These are phyloP conservation scores for Synergus laeviventris DNA, from an alignment of 2,888 invertebrate genomes.

Conservation along the genomic window DNA sequence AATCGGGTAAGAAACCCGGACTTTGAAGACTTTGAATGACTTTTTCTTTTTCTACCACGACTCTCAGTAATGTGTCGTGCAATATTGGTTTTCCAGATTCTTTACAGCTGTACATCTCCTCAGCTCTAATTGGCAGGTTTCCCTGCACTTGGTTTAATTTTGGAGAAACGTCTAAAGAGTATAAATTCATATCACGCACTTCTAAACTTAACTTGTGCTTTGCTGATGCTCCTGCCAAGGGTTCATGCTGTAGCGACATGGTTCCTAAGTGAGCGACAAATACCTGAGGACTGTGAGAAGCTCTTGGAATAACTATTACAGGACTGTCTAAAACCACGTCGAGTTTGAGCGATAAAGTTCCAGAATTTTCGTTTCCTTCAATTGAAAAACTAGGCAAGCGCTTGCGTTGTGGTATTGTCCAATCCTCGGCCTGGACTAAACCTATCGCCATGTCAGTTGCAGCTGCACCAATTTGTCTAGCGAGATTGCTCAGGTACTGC, in stretches of 20 bases:
- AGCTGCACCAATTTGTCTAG: slow-evolving; percentile 90
- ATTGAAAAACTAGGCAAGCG: slow-evolving; percentile 75
- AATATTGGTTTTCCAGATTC: slow-evolving; percentile 89
- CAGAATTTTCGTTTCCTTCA: slow-evolving; percentile 72
- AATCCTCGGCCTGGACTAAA: slow-evolving; percentile 84
- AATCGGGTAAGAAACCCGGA: slow-evolving; percentile 61
- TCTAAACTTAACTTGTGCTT: slow-evolving; percentile 78
- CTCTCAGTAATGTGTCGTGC: slow-evolving; percentile 90
- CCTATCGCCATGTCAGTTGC: slow-evolving; percentile 96
- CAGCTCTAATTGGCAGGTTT: slow-evolving; percentile 78
- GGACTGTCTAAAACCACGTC: slow-evolving; percentile 93
- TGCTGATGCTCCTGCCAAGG: slow-evolving; percentile 60
- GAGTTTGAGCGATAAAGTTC: slow-evolving; percentile 77
- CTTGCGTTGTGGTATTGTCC: slow-evolving; percentile 77
- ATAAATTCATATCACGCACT: slow-evolving; percentile 91
- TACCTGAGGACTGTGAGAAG: slow-evolving; percentile 87
- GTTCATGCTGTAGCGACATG: slow-evolving; percentile 80
- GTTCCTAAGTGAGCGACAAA: slow-evolving; percentile 95
- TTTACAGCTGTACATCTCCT: slow-evolving; percentile 86
- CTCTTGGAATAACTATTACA: slow-evolving; percentile 91
- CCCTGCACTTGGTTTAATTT: slow-evolving; percentile 60
- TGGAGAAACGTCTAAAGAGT: slow-evolving; percentile 82
- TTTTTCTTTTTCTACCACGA: slow-evolving; percentile 79
- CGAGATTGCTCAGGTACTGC: slow-evolving; percentile 90
- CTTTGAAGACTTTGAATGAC: slow-evolving; percentile 56